Evolutionary conservation across 2,797 vertebrate species (phyloP).

Genomic region (Enteromius trimaculatus): DNA sequence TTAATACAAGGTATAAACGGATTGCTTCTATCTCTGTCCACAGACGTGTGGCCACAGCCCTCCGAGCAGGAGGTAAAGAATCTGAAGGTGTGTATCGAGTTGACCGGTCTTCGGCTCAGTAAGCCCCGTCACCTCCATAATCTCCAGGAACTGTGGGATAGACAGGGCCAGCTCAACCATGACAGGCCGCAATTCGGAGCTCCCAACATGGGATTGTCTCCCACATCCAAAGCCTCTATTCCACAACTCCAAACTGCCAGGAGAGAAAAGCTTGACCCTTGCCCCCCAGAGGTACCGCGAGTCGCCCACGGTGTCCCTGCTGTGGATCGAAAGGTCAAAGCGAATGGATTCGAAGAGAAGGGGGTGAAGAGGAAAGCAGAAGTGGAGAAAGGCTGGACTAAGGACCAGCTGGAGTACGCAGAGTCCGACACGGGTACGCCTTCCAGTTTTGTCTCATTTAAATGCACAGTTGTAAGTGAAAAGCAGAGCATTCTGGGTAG

Average conservation of each 20-base stretch:
- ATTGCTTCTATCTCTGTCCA: constrained; percentile 61
- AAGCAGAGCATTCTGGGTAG: constrained; percentile 8
- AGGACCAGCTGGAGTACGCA: constrained; percentile 84
- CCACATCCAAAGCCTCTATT: constrained; percentile 24
- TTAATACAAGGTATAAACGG: constrained; percentile 12
- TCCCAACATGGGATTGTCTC: constrained; percentile 33
- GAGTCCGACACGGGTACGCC: constrained; percentile 82
- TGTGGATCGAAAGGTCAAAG: constrained; percentile 77
- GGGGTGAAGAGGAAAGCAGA: constrained; percentile 85
- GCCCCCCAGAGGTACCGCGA: constrained; percentile 75
- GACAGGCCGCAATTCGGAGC: constrained; percentile 68
- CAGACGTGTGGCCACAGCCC: constrained; percentile 86
- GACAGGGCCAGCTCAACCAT: constrained; percentile 80
- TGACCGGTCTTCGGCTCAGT: constrained; percentile 96
- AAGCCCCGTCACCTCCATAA: constrained; percentile 88
- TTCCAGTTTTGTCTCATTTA: not conserved
- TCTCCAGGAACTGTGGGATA: constrained; percentile 85
- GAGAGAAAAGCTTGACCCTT: constrained; percentile 78
- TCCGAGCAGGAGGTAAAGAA: constrained; percentile 91
- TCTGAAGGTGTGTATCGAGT: constrained; percentile 98
- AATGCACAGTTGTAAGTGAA: not conserved
- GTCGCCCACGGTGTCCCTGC: constrained; percentile 66
- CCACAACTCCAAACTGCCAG: constrained; percentile 79
- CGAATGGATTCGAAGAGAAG: constrained; percentile 83
- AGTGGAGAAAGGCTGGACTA: constrained; percentile 89